Evolutionary conservation across 1,140 invertebrate genomes (phyloP).

Genomic region (Tetraneura akinire): DNA sequence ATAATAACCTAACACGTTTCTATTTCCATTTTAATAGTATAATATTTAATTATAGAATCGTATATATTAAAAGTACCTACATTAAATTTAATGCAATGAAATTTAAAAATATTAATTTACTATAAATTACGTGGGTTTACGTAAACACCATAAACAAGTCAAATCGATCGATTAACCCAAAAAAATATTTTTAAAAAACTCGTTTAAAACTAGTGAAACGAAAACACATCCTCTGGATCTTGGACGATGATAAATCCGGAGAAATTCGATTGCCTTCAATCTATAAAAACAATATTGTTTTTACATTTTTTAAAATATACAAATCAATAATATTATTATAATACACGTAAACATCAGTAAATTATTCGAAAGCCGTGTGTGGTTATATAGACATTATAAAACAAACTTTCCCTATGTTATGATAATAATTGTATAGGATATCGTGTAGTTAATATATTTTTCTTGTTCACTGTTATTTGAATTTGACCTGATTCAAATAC

Average conservation of each 20-base stretch:
- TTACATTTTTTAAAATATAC: constrained; percentile 1
- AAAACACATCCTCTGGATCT: neutral
- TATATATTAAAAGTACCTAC: no score
- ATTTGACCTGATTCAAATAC: constrained; percentile 32
- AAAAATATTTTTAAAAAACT: neutral
- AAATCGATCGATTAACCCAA: no score
- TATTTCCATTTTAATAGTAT: no score
- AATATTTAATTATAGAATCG: no score
- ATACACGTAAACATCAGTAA: neutral
- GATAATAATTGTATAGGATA: neutral
- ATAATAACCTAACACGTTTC: no score
- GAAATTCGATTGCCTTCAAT: constrained; percentile 7
- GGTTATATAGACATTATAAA: constrained; percentile 8
- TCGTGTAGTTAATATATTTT: neutral
- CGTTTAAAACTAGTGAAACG: neutral
- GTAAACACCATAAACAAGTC: no score
- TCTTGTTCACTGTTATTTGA: constrained; percentile 19
- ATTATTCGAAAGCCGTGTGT: constrained; percentile 15
- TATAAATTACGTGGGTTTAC: no score
- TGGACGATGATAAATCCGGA: neutral
- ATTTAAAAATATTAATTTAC: no score
- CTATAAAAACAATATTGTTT: constrained; percentile 12
- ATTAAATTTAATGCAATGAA: no score
- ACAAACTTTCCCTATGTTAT: constrained; percentile 28
- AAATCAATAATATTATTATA: neutral